Evolutionary conservation across 2,888 invertebrate genomes (phyloP).

Genomic region (Anticlea derivata): DNA sequence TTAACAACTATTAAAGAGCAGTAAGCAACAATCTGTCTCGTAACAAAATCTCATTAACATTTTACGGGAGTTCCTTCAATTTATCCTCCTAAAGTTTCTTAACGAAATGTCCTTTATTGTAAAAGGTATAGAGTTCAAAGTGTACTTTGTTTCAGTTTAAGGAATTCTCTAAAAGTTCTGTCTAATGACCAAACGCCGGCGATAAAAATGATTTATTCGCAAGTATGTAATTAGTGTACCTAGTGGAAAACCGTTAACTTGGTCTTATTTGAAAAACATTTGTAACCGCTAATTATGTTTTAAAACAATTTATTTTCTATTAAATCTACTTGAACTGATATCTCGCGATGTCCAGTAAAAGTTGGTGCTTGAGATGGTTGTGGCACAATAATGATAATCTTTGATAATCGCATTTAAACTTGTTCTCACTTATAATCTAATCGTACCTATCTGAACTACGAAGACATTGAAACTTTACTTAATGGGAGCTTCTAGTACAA

Average conservation of each 20-base stretch:
- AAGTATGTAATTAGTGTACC: conserved; percentile 14
- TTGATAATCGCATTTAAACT: too few species aligned
- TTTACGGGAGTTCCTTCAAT: conserved; percentile 18
- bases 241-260: conserved; percentile 1
- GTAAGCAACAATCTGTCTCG: conserved; percentile 17
- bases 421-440: too few species aligned
- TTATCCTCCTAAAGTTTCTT: conserved; percentile 6
- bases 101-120: conserved; percentile 14
- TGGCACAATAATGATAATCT: too few species aligned
- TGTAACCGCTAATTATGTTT: neutral
- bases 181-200: conserved; percentile 37
- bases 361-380: too few species aligned
- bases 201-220: conserved; percentile 65
- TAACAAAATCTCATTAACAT: conserved; percentile 24
- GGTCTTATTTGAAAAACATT: neutral
- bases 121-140: conserved; percentile 14
- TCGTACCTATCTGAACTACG: too few species aligned
- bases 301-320: too few species aligned
- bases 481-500: too few species aligned
- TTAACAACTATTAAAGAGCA: conserved; percentile 2
- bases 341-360: too few species aligned
- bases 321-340: too few species aligned
- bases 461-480: too few species aligned
- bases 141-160: conserved; percentile 10
- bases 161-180: conserved; percentile 21